phyloP scores from a whole-genome alignment of 1,140 invertebrate genomes.

The Drosophila lowei region DNA sequence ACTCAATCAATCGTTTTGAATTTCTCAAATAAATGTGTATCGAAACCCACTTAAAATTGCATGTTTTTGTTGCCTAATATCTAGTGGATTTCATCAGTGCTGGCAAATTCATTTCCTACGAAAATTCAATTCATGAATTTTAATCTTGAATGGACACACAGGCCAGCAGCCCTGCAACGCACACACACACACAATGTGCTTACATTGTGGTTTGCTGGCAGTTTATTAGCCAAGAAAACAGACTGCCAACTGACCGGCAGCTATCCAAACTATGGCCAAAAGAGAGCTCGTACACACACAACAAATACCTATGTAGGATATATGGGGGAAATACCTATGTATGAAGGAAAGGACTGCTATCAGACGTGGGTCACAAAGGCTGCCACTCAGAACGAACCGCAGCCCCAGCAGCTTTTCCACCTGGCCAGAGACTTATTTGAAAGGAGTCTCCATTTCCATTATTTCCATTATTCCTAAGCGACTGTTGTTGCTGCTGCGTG shows the following conservation, averaged over 20 bases:
- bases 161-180: not conserved
- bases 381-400: conserved; percentile 46
- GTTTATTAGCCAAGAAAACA: conserved; percentile 60
- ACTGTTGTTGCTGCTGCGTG: conserved; percentile 5
- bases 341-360: conserved; percentile 27
- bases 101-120: conserved; percentile 37
- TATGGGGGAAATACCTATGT: too few relatives aligned
- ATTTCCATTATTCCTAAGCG: conserved; percentile 4
- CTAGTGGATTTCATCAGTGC: conserved; percentile 33
- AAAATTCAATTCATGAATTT: conserved; percentile 57
- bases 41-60: not conserved
- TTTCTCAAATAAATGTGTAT: too few relatives aligned
- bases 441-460: not conserved
- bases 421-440: conserved; percentile 11
- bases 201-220: conserved; percentile 22
- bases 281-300: not conserved
- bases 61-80: conserved; percentile 13
- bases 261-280: conserved; percentile 48
- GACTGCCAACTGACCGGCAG: conserved; percentile 22
- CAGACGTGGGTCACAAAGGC: conserved; percentile 41
- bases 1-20: too few relatives aligned
- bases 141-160: conserved; percentile 60
- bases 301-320: not conserved
- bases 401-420: conserved; percentile 10
- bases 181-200: conserved; percentile 13